A percentile compares a stretch with the other conserved stretches of the same genome.
These are phyloP conservation scores for Phycodurus eques DNA, from an alignment of 2,113 vertebrate genomes.

Conservation along the genomic window DNA sequence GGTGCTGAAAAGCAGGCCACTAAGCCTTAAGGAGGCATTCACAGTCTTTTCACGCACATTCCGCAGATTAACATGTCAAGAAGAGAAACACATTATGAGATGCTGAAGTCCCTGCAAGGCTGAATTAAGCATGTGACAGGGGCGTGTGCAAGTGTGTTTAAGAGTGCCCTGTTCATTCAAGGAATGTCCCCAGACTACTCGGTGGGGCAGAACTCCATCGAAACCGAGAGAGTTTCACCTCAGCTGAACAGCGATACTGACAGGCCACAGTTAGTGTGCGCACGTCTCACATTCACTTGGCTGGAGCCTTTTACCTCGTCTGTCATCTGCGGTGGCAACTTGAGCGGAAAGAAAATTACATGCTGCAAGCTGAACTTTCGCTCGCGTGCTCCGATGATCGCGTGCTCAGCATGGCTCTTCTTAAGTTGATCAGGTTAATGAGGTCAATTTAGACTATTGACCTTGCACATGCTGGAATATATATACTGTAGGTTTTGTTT, in stretches of 20 bases:
- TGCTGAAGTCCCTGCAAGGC: slow-evolving; percentile 38
- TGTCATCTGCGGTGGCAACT: slow-evolving; percentile 39
- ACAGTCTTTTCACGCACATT: slow-evolving; percentile 35
- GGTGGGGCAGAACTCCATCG: slow-evolving; percentile 62
- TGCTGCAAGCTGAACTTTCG: slow-evolving; percentile 9
- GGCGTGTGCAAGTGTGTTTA: slow-evolving; percentile 53
- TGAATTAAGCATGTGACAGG: slow-evolving; percentile 56
- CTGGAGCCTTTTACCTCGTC: slow-evolving; percentile 40
- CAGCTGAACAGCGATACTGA: slow-evolving; percentile 39
- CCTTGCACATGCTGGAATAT: slow-evolving; percentile 21
- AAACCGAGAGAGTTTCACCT: slow-evolving; percentile 74
- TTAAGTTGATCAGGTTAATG: slow-evolving; percentile 16
- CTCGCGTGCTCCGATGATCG: background rate
- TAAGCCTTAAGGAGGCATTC: slow-evolving; percentile 12
- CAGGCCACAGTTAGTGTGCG: slow-evolving; percentile 35
- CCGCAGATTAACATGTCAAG: slow-evolving; percentile 46
- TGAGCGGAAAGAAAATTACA: slow-evolving; percentile 43
- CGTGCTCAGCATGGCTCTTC: slow-evolving; percentile 10
- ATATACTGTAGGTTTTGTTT: background rate
- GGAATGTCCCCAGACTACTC: slow-evolving; percentile 75
- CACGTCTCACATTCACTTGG: slow-evolving; percentile 29
- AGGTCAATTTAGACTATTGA: slow-evolving; percentile 52
- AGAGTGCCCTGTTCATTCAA: slow-evolving; percentile 53
- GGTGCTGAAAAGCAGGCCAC: slow-evolving; percentile 37
- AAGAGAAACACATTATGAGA: slow-evolving; percentile 44